Evolutionary conservation across 2,888 invertebrate genomes (phyloP).

Genomic region (Cantharis lateralis): DNA sequence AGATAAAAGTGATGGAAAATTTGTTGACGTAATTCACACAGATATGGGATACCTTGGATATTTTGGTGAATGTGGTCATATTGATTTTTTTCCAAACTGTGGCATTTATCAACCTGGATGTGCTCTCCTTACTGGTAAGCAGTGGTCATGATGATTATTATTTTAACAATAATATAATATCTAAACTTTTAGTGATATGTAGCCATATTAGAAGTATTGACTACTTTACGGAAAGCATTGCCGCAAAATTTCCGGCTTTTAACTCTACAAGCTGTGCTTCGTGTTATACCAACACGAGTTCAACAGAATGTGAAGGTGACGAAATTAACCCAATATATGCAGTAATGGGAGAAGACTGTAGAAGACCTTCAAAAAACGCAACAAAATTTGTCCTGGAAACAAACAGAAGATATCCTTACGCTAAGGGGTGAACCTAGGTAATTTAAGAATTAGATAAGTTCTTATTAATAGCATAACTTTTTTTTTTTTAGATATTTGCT

Average conservation of each 20-base stretch:
- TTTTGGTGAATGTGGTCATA: not conserved
- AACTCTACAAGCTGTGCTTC: not conserved
- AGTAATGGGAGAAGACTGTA: not conserved
- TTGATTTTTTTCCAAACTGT: not conserved
- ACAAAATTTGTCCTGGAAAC: not conserved
- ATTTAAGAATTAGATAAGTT: too few relatives aligned
- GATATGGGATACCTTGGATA: not conserved
- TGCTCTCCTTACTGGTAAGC: not conserved
- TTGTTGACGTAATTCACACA: not conserved
- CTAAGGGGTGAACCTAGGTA: not conserved
- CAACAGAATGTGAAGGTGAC: not conserved
- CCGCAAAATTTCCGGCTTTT: not conserved
- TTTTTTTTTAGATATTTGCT: too few relatives aligned
- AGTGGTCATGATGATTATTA: not conserved
- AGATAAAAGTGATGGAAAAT: not conserved
- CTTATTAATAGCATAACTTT: too few relatives aligned
- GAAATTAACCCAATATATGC: not conserved
- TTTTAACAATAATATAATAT: not conserved
- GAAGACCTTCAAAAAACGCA: not conserved
- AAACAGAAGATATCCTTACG: not conserved
- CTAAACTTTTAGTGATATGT: not conserved
- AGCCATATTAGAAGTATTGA: not conserved
- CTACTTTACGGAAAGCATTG: not conserved
- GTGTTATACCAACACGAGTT: not conserved
- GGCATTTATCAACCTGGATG: not conserved